Evolutionary conservation across 2,797 vertebrate genomes (phyloP), one percentile per base, ranked within the genome.

Genomic region (Brotula barbata): DNA sequence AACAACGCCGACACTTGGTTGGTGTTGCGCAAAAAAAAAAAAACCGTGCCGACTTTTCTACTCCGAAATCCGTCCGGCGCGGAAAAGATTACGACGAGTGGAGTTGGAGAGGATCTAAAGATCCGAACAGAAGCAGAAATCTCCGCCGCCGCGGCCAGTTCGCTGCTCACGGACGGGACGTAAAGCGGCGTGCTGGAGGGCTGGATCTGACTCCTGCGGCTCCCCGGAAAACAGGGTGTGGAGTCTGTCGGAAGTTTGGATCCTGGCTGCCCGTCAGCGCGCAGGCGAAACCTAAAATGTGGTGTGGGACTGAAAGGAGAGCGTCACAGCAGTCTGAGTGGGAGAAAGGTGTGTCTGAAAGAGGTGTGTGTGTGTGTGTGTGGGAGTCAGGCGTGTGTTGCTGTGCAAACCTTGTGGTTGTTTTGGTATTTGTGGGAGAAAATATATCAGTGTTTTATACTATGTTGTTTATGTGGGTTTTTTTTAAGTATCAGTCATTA

Each of bases 211-310:
- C 9, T 25, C 42, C 67, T 10, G 33, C 42, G 87, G 88, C 86
- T 76, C 87, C 73, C 73, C 78, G 88, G 85, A 91, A 93, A 90
- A 90, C 89, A 80, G 68, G 91, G 83, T 34, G 82, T 78, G 91
- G 91, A 92, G 12, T 56, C 7, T 0, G 31, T 7, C 68, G 44
- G 72, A 77, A 42, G 59, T 70, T 45, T 49, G 91, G 90, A 91
- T 82, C 85, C 59, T 48, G 83, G 52, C 45, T 53, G 54, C 23
- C 23, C 39, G 49, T 11, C 13, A 2, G 3, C 9, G 34, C 3
- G 65, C 56, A 59, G 84, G 89, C 70, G 1, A 66, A 7, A 69
- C 9, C 64, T 43, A 91, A 92, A 86, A 70, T 63, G 22, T 10
- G 90, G 90, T 43, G 48, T 52, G 72, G 85, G 47, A 25, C 70